Evolutionary conservation across 2,888 invertebrate genomes (phyloP), one percentile per base, ranked within the genome.

Genomic region (Drosophila phalerata): DNA sequence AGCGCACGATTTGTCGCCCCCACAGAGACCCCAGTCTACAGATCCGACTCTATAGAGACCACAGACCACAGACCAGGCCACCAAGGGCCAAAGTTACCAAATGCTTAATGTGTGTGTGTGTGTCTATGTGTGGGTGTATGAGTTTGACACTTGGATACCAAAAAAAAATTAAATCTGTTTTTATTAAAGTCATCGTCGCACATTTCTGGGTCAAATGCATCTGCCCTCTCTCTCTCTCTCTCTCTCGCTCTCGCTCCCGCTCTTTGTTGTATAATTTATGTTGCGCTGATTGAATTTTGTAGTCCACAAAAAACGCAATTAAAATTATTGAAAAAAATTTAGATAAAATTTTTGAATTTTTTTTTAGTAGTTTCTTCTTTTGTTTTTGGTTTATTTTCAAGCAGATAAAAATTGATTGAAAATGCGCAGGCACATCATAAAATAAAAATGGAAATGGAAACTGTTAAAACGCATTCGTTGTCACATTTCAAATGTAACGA

Each of bases 1-100:
- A 86, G 84, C 79, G 82, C 84, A 82, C 84, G 86, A 85, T 83
- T 84, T 86, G 87, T 76, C 71, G 80, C 63, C 72, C 68, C 69
- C 76, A 48, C 63, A 47, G 34, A 37, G 25, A 48, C 32, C 15
- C 17, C 10, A 34, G 25, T 11, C 10, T 4, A 22, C 5, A 37
- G 45, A 17, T n/a, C 19, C 11, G 11, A 15, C 37, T 19, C 28
- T 15, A 34, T 19, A 37, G 53, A 32, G 58, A 52, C 37, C 55
- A 53, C 45, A 62, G 52, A 42, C 49, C 47, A 51, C 40, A 30
- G 30, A 43, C 11, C 32, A 17, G 28, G 30, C 42, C 32, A 56
- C 55, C 43, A 57, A 53, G 48, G 56, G 57, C 53, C 72, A 60
- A 37, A 56, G 40, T 32, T 22, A 22, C n/a, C 37, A 2, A 37